Evolutionary conservation across 1,140 invertebrate species (phyloP).

Genomic region (Penaeus vannamei): DNA sequence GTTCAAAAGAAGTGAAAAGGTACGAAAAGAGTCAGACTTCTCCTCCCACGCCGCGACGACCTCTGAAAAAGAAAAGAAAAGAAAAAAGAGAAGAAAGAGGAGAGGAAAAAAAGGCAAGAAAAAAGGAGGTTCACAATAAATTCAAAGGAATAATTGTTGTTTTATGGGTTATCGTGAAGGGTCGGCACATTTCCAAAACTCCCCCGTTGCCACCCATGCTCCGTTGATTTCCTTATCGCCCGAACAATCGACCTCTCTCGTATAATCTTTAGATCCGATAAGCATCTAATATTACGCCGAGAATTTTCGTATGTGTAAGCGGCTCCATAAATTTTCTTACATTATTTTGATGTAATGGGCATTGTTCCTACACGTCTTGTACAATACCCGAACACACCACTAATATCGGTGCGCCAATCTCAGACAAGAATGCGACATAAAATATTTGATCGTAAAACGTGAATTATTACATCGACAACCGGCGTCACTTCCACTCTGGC

Average conservation of each 20-base stretch:
- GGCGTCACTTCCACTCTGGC: neutral
- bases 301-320: neutral
- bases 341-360: slow-evolving; percentile 54
- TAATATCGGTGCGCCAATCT: slow-evolving; percentile 40
- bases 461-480: slow-evolving; percentile 31
- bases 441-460: slow-evolving; percentile 46
- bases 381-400: slow-evolving; percentile 42
- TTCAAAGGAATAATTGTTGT: slow-evolving; percentile 8
- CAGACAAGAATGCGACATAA: slow-evolving; percentile 40
- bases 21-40: too few relatives aligned
- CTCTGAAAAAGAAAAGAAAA: neutral
- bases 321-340: slow-evolving; percentile 44
- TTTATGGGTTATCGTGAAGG: slow-evolving; percentile 3
- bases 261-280: slow-evolving; percentile 38
- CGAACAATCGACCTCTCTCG: slow-evolving; percentile 34
- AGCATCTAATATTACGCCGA: neutral
- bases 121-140: neutral
- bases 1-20: too few relatives aligned
- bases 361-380: slow-evolving; percentile 38
- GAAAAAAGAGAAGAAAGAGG: neutral
- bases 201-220: slow-evolving; percentile 11
- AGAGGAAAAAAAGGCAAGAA: neutral
- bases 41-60: too few relatives aligned
- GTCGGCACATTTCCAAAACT: neutral
- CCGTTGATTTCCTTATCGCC: slow-evolving; percentile 34